Conservation (phyloP, 2,888 invertebrate species). For the Diadegma fenestrale region DNA sequence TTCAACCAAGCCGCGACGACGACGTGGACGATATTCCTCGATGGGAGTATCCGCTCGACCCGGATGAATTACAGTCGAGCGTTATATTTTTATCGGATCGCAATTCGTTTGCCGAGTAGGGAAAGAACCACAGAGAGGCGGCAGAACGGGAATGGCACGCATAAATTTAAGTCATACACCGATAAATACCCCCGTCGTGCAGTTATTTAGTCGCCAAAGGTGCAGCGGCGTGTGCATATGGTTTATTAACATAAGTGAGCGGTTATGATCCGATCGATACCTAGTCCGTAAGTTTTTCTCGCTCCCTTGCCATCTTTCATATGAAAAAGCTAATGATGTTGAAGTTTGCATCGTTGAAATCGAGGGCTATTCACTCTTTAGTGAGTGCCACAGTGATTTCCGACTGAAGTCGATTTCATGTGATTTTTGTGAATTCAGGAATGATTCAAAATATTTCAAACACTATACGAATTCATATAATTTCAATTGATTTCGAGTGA, state of each 20-base stretch:
- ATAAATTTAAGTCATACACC: constrained; percentile 65
- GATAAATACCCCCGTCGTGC: constrained; percentile 63
- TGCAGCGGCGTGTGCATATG: constrained; percentile 45
- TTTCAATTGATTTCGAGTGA: too few species aligned
- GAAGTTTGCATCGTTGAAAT: constrained; percentile 28
- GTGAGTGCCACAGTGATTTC: too few species aligned
- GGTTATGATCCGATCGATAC: constrained; percentile 63
- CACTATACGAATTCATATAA: too few species aligned
- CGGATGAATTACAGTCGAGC: constrained; percentile 67
- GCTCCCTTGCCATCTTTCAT: constrained; percentile 7
- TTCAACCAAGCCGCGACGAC: constrained; percentile 36
- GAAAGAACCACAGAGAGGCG: constrained; percentile 31
- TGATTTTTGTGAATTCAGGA: too few species aligned
- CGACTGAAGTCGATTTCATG: too few species aligned
- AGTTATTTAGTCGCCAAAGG: constrained; percentile 64
- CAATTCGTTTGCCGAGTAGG: constrained; percentile 63
- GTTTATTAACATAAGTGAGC: constrained; percentile 55
- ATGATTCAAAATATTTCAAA: too few species aligned
- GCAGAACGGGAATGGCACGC: constrained; percentile 56
- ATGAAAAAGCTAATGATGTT: background rate
- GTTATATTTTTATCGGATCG: constrained; percentile 70
- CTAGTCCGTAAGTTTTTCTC: constrained; percentile 36
- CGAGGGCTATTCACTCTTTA: too few species aligned
- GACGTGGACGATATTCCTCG: constrained; percentile 60
- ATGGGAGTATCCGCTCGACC: constrained; percentile 60